These are phyloP conservation scores for Psettodes erumei DNA, from an alignment of 2,113 vertebrate genomes.

Conservation along the genomic window DNA sequence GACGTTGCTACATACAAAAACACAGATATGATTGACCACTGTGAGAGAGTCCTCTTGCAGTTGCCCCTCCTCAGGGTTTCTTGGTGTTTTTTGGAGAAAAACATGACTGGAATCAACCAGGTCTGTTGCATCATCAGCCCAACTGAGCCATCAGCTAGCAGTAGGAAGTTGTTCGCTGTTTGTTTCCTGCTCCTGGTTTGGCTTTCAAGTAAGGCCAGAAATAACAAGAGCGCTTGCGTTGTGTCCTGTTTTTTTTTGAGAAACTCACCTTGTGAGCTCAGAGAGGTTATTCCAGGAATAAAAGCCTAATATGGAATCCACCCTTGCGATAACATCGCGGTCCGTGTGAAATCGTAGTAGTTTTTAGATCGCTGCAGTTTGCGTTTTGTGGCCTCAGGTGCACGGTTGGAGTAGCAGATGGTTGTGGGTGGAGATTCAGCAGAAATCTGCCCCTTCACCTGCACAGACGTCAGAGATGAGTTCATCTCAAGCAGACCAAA, in stretches of 20 bases:
- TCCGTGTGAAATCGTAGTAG: background rate
- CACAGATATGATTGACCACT: too few species aligned
- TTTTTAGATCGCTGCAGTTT: background rate
- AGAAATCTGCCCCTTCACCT: conserved; percentile 6
- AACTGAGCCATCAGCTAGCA: background rate
- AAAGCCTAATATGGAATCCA: background rate
- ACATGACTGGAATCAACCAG: background rate
- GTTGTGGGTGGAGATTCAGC: conserved; percentile 1
- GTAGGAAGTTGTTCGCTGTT: too few species aligned
- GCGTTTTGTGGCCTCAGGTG: conserved; percentile 4
- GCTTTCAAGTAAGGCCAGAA: background rate
- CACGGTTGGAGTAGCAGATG: background rate
- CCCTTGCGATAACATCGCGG: background rate
- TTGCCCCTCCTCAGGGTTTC: background rate
- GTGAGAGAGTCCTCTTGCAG: too few species aligned
- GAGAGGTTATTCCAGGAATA: background rate
- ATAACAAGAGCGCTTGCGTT: background rate
- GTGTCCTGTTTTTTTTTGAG: background rate
- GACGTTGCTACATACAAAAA: too few species aligned
- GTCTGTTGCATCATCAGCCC: too few species aligned
- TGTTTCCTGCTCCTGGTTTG: background rate
- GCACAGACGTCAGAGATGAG: background rate
- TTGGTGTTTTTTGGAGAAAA: too few species aligned
- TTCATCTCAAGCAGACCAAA: background rate
- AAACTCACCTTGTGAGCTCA: background rate